phyloP scores from a whole-genome alignment of 2,113 vertebrate species.

The Micromys minutus region DNA sequence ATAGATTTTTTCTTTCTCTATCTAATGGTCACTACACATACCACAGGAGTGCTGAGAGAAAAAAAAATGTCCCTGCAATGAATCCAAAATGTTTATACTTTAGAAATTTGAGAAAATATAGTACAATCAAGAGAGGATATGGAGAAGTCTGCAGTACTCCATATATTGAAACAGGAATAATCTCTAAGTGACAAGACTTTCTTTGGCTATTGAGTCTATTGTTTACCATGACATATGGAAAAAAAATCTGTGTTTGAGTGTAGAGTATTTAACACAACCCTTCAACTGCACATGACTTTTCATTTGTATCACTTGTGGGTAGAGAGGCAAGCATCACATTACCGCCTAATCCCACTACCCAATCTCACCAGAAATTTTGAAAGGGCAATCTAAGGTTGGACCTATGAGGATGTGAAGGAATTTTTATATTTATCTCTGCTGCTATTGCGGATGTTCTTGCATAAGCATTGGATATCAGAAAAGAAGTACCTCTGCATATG shows the following conservation, averaged over 20 bases:
- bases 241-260: neutral
- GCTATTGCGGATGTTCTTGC: too few relatives aligned
- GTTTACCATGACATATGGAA: neutral
- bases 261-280: neutral
- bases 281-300: neutral
- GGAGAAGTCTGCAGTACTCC: neutral
- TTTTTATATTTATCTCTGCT: neutral
- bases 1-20: neutral
- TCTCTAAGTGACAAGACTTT: neutral
- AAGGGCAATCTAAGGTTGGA: neutral
- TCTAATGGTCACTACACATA: neutral
- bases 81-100: neutral
- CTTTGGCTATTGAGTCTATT: too few relatives aligned
- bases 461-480: neutral
- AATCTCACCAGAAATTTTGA: neutral
- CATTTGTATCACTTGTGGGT: neutral
- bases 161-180: neutral
- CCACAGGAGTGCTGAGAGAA: neutral
- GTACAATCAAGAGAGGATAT: neutral
- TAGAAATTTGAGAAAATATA: neutral
- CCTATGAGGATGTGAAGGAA: neutral
- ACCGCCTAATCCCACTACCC: neutral
- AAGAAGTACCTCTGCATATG: too few relatives aligned
- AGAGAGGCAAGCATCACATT: neutral
- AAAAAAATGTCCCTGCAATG: neutral